Conservation (phyloP, 1,140 invertebrate genomes). For the Oryctes rhinoceros region DNA sequence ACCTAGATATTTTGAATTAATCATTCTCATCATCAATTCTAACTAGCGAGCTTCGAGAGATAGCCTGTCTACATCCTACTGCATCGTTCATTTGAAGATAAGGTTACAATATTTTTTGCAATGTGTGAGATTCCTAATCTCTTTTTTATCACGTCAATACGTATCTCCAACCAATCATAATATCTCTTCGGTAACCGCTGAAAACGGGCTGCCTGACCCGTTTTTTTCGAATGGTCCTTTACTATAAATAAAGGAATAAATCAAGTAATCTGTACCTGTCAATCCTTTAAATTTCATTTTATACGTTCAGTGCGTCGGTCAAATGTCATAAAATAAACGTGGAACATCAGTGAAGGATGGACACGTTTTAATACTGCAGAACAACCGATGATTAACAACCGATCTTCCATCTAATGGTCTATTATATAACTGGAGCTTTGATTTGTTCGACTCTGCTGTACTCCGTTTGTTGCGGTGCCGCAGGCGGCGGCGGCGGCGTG, state of each 20-base stretch:
- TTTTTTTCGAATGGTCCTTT: neutral
- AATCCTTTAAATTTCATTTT: slow-evolving; percentile 39
- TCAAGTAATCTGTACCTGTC: slow-evolving; percentile 39
- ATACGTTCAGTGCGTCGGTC: slow-evolving; percentile 33
- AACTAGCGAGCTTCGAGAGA: too few relatives aligned
- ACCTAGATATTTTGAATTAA: too few relatives aligned
- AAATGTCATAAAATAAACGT: slow-evolving; percentile 39
- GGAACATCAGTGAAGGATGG: slow-evolving; percentile 24
- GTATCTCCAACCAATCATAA: neutral
- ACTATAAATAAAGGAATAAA: neutral
- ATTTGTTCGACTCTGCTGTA: slow-evolving; percentile 41
- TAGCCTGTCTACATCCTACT: too few relatives aligned
- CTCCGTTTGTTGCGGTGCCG: slow-evolving; percentile 40
- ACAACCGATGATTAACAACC: slow-evolving; percentile 43
- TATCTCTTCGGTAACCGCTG: neutral
- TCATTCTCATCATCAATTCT: too few relatives aligned
- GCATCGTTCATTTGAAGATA: too few relatives aligned
- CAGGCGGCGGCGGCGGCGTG: slow-evolving; percentile 10
- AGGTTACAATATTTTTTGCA: too few relatives aligned
- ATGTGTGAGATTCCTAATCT: too few relatives aligned
- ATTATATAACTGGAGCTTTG: slow-evolving; percentile 43
- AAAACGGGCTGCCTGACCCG: neutral
- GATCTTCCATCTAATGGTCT: slow-evolving; percentile 41
- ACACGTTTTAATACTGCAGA: slow-evolving; percentile 14
- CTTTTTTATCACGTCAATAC: neutral